Evolutionary conservation across 2,888 invertebrate species (phyloP).

Genomic region (Parnassius glacialis): DNA sequence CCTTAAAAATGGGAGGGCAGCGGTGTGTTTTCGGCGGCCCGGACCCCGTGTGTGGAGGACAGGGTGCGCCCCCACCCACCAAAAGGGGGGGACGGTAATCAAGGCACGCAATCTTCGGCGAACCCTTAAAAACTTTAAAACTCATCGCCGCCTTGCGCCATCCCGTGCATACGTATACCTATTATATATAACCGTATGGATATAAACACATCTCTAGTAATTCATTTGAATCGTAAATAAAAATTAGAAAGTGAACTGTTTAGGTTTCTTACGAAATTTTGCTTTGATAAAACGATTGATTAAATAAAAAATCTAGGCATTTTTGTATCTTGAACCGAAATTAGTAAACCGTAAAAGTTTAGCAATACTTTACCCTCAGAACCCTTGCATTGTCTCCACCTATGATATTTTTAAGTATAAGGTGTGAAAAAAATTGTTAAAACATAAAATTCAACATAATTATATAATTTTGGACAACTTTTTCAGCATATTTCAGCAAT

Average conservation of each 20-base stretch:
- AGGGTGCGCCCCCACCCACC: conserved; percentile 38
- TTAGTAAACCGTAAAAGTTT: too few species aligned
- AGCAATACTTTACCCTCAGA: too few species aligned
- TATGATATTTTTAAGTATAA: too few species aligned
- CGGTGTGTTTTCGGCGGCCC: conserved; percentile 63
- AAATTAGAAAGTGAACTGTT: conserved; percentile 7
- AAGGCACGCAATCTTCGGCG: conserved; percentile 84
- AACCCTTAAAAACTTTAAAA: conserved; percentile 83
- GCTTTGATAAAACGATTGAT: conserved; percentile 13
- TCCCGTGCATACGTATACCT: conserved; percentile 38
- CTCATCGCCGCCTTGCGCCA: conserved; percentile 71
- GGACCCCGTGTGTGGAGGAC: conserved; percentile 57
- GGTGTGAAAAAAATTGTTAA: too few species aligned
- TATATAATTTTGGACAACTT: too few species aligned
- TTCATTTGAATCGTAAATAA: conserved; percentile 16
- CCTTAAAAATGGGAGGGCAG: conserved; percentile 79
- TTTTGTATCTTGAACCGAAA: too few species aligned
- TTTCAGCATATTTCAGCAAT: too few species aligned
- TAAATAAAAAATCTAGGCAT: too few species aligned
- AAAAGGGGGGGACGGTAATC: conserved; percentile 70
- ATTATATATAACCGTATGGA: conserved; percentile 29
- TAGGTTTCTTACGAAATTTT: conserved; percentile 2
- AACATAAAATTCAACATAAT: too few species aligned
- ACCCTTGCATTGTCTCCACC: too few species aligned
- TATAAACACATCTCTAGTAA: conserved; percentile 26